phyloP scores from a whole-genome alignment of 2,888 invertebrate species.

The Steinernema hermaphroditum region DNA sequence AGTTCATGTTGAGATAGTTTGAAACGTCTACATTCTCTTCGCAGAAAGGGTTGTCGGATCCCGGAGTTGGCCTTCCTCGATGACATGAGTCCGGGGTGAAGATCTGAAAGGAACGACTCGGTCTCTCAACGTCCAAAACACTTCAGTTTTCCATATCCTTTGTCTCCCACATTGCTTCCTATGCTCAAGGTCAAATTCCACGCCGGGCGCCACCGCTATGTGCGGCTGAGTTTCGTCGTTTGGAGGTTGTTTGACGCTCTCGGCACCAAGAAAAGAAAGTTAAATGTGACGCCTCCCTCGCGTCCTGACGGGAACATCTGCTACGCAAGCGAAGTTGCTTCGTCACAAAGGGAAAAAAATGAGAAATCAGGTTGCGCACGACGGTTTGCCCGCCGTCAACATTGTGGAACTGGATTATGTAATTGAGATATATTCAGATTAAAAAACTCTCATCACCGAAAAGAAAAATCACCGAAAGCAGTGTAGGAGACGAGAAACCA shows the following conservation, averaged over 20 bases:
- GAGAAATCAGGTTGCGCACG: constrained; percentile 22
- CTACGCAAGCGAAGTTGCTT: neutral
- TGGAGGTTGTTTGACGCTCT: constrained; percentile 8
- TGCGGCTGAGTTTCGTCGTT: neutral
- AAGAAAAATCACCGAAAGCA: no score
- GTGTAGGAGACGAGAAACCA: no score
- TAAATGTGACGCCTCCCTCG: neutral
- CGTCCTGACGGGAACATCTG: neutral
- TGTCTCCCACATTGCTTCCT: neutral
- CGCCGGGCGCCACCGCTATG: neutral
- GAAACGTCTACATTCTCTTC: constrained; percentile 94
- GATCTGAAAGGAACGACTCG: constrained; percentile 74
- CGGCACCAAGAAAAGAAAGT: neutral
- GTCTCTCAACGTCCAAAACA: neutral
- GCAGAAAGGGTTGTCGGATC: constrained; percentile 69
- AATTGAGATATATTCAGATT: constrained; percentile 21
- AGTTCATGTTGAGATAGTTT: constrained; percentile 96
- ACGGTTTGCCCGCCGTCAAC: neutral
- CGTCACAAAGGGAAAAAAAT: neutral
- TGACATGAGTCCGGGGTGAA: constrained; percentile 84
- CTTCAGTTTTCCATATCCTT: neutral
- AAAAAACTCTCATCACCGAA: no score
- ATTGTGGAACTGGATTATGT: constrained; percentile 27
- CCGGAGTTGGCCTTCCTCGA: constrained; percentile 47
- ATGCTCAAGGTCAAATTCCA: constrained; percentile 6